Evolutionary conservation across 2,113 vertebrate genomes (phyloP).

Genomic region (Mormoops blainvillei): DNA sequence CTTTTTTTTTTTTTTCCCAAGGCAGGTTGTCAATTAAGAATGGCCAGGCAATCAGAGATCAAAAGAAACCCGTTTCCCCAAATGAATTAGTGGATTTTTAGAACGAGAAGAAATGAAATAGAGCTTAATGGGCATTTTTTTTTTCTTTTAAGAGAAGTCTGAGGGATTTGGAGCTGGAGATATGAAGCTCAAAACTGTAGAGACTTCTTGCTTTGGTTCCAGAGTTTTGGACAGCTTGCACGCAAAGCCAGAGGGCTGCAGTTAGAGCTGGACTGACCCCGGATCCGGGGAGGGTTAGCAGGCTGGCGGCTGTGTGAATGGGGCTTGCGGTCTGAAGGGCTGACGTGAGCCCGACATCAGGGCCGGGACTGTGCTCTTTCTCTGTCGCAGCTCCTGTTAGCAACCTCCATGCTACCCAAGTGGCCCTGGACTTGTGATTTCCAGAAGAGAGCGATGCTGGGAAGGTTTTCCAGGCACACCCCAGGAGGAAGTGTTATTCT

Average conservation of each 20-base stretch:
- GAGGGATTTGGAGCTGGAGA: background rate
- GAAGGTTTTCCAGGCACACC: background rate
- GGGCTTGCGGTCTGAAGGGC: no score
- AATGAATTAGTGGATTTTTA: conserved; percentile 71
- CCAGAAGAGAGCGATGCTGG: background rate
- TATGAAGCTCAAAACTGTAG: background rate
- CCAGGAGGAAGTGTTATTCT: background rate
- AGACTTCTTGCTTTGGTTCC: background rate
- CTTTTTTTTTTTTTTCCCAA: conserved; percentile 55
- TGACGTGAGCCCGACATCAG: background rate
- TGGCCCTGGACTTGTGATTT: background rate
- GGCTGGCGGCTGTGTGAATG: background rate
- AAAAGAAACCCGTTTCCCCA: conserved; percentile 69
- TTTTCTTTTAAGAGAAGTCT: conserved; percentile 33
- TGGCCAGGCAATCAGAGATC: conserved; percentile 69
- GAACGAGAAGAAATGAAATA: conserved; percentile 66
- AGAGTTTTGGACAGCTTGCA: background rate
- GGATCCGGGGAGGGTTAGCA: fast-evolving
- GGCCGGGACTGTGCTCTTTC: background rate
- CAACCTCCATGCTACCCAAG: background rate
- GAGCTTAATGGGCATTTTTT: conserved; percentile 61
- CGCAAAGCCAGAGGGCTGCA: background rate
- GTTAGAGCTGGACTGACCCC: fast-evolving
- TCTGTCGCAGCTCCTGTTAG: background rate
- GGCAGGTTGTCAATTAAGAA: conserved; percentile 75